Base-by-base conservation (phyloP, 2,888 invertebrate species). In the Aporophyla nigra region DNA sequence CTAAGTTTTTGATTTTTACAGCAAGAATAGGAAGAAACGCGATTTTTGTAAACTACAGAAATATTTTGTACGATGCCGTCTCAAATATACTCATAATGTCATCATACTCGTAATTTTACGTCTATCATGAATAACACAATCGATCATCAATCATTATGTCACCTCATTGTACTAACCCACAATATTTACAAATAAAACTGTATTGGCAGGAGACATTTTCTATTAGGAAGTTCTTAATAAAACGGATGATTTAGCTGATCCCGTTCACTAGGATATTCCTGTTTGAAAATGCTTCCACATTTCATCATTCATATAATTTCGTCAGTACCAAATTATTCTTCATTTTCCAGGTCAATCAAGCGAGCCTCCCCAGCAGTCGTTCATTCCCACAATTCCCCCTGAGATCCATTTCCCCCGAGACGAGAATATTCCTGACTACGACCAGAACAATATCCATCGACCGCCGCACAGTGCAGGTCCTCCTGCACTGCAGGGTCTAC, bases 361-460 rank as follows among this genome's bases (percentile, higher is more conserved):
- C 71, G 90, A 89, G 5, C 82, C 88, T 10, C 88, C 91, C 24
- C 82, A 88, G 24, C 91, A 92, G 49, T 76, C 90, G 43, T 95
- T 96, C 92, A 81, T 97, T 27, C 96, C 96, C n/a, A 97, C 97
- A 0, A 89, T 96, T 74, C 93, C 94, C n/a, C 95, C 96, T 51
- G 95, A 93, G 58, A 93, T 95, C 63, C 93, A 92, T 14, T 96
- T 92, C 83, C 94, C 96, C 43, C 91, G 91, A 54, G 95, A 97
- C 21, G 95, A 95, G 0, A 81, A 80, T 24, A 89, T 92, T 16
- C 87, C 90, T 6, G 95, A 94, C 66, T 93, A 93, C 76, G 95
- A 94, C 21, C 93, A 93, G 72, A 95, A 94, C 74, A 94, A 94
- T 76, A 93, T 95, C 7, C 95, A 95, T 75, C 91, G 92, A 5